Conservation (phyloP, 2,797 vertebrate species). For the Sebastes dallii region DNA sequence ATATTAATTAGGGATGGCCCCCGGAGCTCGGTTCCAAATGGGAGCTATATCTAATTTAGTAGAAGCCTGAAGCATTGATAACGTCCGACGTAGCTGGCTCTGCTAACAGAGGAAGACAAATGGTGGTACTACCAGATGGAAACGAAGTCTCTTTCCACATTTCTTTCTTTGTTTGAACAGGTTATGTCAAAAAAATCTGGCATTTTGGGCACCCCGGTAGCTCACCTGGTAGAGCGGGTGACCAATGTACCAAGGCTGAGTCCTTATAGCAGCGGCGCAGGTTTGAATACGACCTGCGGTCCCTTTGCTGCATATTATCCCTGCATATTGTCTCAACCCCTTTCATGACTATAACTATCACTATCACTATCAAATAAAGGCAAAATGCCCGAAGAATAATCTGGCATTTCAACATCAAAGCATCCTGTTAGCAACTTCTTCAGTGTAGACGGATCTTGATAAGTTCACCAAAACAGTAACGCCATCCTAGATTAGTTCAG, state of each 20-base stretch:
- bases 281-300: no score
- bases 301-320: no score
- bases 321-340: no score
- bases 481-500: neutral
- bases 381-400: neutral
- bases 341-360: no score
- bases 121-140: neutral
- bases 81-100: neutral
- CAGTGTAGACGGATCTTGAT: neutral
- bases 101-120: neutral
- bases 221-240: no score
- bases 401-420: neutral
- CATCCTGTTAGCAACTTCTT: neutral
- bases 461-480: neutral
- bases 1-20: slow-evolving; percentile 12
- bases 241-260: no score
- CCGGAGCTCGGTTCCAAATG: slow-evolving; percentile 11
- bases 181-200: neutral
- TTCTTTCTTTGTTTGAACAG: neutral
- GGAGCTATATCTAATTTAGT: slow-evolving; percentile 20
- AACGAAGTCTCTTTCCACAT: slow-evolving; percentile 10
- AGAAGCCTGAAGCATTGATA: slow-evolving; percentile 5
- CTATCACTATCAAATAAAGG: no score
- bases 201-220: no score
- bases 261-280: no score